Evolutionary conservation across 2,797 vertebrate species (phyloP).

Genomic region (Heterohyrax brucei): DNA sequence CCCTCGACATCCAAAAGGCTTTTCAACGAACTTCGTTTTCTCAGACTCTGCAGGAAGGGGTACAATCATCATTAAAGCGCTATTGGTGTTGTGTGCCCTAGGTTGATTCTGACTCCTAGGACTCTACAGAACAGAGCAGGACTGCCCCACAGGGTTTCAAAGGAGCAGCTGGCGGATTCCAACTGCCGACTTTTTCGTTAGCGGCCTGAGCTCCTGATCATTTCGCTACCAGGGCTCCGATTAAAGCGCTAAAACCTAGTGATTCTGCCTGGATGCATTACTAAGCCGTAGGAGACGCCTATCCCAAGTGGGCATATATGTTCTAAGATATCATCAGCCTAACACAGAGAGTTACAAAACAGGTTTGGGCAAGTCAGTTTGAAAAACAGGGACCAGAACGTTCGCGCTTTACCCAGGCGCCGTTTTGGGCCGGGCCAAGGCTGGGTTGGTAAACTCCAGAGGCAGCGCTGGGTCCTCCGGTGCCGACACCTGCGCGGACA

Average conservation of each 20-base stretch:
- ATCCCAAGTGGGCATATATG: neutral
- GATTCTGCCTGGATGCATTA: neutral
- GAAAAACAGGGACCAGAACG: neutral
- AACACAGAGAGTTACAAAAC: constrained; percentile 33
- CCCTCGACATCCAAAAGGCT: neutral
- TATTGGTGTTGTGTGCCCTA: neutral
- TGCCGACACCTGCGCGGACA: neutral
- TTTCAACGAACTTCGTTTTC: neutral
- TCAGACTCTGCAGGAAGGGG: neutral
- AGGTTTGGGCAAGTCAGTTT: constrained; percentile 52
- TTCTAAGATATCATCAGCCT: neutral
- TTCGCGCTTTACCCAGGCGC: neutral
- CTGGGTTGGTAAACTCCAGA: constrained; percentile 10
- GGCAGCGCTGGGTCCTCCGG: neutral
- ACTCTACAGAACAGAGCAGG: no score
- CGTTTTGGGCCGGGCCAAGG: neutral
- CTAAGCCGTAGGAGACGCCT: neutral
- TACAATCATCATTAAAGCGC: neutral
- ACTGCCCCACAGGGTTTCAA: no score
- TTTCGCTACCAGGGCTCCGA: no score
- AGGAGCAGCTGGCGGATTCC: no score
- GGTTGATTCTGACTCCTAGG: no score
- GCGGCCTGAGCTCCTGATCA: no score
- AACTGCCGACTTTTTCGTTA: no score
- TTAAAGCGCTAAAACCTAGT: neutral